Conservation (phyloP, 2,888 invertebrate genomes). For the Aphodius sticticus region DNA sequence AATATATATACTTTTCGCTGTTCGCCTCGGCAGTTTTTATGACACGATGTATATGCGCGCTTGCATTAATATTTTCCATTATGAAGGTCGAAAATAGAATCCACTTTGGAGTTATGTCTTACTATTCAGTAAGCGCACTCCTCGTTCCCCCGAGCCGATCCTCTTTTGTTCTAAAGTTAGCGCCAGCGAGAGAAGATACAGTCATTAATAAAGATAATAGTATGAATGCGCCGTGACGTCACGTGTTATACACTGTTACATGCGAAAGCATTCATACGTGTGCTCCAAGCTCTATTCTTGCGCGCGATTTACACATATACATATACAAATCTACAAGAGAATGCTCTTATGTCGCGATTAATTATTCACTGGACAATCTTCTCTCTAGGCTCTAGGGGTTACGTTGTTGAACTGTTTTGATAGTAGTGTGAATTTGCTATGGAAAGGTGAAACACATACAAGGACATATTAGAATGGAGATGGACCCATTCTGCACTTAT, state of each 20-base stretch:
- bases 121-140: conserved; percentile 9
- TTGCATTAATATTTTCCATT: conserved; percentile 24
- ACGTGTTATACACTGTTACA: conserved; percentile 26
- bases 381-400: neutral
- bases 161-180: conserved; percentile 47
- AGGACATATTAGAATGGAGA: no score
- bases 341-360: conserved; percentile 11
- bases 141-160: conserved; percentile 15
- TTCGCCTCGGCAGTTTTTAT: conserved; percentile 13
- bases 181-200: conserved; percentile 38
- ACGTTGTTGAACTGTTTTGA: neutral
- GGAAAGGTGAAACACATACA: neutral
- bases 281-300: conserved; percentile 21
- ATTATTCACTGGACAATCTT: conserved; percentile 19
- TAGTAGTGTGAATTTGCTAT: neutral
- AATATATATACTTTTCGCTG: neutral
- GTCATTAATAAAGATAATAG: conserved; percentile 47
- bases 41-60: conserved; percentile 7
- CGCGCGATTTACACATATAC: conserved; percentile 8
- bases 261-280: conserved; percentile 18
- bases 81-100: conserved; percentile 23
- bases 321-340: conserved; percentile 5
- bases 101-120: conserved; percentile 17
- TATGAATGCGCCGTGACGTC: conserved; percentile 44
- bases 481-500: no score